Conservation (phyloP, 2,888 invertebrate species). For the Ophonus ardosiacus region DNA sequence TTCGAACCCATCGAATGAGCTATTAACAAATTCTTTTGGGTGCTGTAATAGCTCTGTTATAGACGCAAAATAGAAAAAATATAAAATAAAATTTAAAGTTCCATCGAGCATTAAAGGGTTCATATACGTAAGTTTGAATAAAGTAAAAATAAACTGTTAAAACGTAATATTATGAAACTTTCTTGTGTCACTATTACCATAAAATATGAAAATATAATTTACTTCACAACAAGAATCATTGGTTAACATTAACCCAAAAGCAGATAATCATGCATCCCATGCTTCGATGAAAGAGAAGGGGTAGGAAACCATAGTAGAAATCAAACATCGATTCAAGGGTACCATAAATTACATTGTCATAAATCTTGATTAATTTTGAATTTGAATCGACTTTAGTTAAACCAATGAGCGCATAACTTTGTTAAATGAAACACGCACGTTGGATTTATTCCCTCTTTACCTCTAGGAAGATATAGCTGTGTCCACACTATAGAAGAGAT, state of each 20-base stretch:
- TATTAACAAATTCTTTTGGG: too few species aligned
- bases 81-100: too few species aligned
- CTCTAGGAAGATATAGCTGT: not conserved
- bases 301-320: not conserved
- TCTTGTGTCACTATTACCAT: not conserved
- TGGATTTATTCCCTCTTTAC: not conserved
- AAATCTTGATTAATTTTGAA: slow-evolving; percentile 62
- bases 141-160: too few species aligned
- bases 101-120: too few species aligned
- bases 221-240: slow-evolving; percentile 19
- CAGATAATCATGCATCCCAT: not conserved
- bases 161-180: too few species aligned
- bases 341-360: slow-evolving; percentile 53
- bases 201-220: slow-evolving; percentile 3
- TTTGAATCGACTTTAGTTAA: slow-evolving; percentile 53
- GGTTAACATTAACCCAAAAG: slow-evolving; percentile 20
- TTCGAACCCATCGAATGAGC: too few species aligned
- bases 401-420: slow-evolving; percentile 42
- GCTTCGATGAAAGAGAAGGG: not conserved
- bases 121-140: too few species aligned
- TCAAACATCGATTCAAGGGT: slow-evolving; percentile 36
- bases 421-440: slow-evolving; percentile 48
- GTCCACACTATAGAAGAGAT: not conserved
- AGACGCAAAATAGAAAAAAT: too few species aligned
- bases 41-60: too few species aligned